A percentile compares a stretch with the other conserved stretches of the same genome.
Evolutionary conservation across 1,140 invertebrate genomes (phyloP).

Genomic region (Phenacoccus solenopsis): DNA sequence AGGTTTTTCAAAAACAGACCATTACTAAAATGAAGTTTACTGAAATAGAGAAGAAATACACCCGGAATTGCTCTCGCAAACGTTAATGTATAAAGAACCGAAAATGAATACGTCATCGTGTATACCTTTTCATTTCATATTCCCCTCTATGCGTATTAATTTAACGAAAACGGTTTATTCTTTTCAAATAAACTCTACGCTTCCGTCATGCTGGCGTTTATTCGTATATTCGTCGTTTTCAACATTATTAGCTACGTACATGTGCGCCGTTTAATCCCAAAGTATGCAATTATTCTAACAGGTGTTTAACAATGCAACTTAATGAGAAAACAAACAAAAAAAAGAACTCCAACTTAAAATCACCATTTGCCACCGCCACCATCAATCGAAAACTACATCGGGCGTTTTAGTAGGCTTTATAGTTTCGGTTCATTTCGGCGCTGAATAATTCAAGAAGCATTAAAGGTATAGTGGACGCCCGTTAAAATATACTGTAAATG

Average conservation of each 20-base stretch:
- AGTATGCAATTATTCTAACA: too few relatives aligned
- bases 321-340: too few relatives aligned
- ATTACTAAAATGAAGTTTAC: constrained; percentile 3
- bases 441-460: constrained; percentile 2
- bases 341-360: too few relatives aligned
- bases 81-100: not conserved
- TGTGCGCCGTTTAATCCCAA: too few relatives aligned
- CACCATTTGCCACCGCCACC: too few relatives aligned
- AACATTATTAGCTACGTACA: too few relatives aligned
- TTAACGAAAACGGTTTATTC: not conserved
- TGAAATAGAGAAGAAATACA: constrained; percentile 3
- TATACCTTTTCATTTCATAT: not conserved
- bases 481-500: constrained; percentile 3
- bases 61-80: not conserved
- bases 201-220: too few relatives aligned
- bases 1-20: not conserved
- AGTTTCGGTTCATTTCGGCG: not conserved
- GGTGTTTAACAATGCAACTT: too few relatives aligned
- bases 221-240: too few relatives aligned
- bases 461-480: not conserved
- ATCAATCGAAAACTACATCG: too few relatives aligned
- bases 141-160: not conserved
- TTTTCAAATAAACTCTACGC: too few relatives aligned
- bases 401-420: too few relatives aligned
- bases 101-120: not conserved